These are phyloP conservation scores for Acropternis orthonyx DNA, from an alignment of 2,797 vertebrate species.

Conservation along the genomic window DNA sequence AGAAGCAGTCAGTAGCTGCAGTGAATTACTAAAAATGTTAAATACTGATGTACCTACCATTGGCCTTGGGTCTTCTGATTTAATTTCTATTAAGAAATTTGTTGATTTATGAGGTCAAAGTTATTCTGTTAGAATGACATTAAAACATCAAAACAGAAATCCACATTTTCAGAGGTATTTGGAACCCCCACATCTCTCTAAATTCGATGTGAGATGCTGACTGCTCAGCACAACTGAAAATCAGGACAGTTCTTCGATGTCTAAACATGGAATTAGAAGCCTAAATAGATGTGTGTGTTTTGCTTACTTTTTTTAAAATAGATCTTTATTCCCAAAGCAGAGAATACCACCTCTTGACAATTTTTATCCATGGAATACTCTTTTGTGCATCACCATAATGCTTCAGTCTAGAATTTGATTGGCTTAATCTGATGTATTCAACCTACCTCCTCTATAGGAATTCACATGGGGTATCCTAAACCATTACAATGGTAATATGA, in stretches of 20 bases:
- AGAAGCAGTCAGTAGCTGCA: neutral
- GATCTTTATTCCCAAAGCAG: neutral
- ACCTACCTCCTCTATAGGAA: neutral
- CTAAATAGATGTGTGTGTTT: neutral
- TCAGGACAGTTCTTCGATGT: neutral
- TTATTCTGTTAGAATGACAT: neutral
- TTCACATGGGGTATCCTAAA: neutral
- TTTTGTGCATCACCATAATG: neutral
- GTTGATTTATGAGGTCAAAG: neutral
- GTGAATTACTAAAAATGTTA: neutral
- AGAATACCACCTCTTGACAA: neutral
- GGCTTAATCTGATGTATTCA: conserved; percentile 18
- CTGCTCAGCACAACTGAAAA: conserved; percentile 25
- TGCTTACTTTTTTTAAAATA: conserved; percentile 11
- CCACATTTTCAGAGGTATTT: neutral
- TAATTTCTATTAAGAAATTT: neutral
- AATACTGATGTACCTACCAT: neutral
- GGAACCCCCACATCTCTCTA: neutral
- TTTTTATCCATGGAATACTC: neutral
- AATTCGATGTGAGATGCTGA: neutral
- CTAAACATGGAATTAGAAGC: conserved; percentile 24
- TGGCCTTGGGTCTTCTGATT: neutral
- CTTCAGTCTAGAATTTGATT: neutral
- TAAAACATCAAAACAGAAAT: neutral
- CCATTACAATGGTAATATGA: neutral